Percentiles rank a stretch among this genome's conserved stretches.
phyloP scores from a whole-genome alignment of 2,888 invertebrate genomes.

The Hyposoter didymator region DNA sequence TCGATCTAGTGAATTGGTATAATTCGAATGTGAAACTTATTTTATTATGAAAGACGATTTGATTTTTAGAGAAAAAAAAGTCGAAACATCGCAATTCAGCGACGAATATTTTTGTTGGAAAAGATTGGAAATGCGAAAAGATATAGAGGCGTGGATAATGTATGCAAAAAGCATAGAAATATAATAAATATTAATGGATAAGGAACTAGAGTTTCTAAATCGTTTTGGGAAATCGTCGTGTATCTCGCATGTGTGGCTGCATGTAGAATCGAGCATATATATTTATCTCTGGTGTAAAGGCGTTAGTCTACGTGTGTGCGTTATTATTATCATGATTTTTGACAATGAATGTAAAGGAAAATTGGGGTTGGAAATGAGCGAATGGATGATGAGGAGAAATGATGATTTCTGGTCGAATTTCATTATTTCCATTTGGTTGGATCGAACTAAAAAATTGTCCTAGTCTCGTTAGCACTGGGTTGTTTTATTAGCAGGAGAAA shows the following conservation, averaged over 20 bases:
- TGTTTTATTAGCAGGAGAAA: slow-evolving; percentile 1
- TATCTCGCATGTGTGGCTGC: slow-evolving; percentile 80
- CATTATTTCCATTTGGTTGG: slow-evolving; percentile 38
- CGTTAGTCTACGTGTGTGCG: slow-evolving; percentile 77
- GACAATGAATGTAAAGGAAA: slow-evolving; percentile 35
- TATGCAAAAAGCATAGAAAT: background rate
- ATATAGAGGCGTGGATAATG: background rate
- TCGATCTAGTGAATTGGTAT: background rate
- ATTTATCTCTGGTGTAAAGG: slow-evolving; percentile 71
- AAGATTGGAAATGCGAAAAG: slow-evolving; percentile 6
- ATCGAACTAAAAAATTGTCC: slow-evolving; percentile 30
- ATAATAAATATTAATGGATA: slow-evolving; percentile 14
- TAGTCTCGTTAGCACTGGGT: slow-evolving; percentile 12
- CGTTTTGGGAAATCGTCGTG: slow-evolving; percentile 46
- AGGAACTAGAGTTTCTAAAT: slow-evolving; percentile 26
- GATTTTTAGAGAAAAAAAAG: background rate
- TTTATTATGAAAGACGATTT: background rate
- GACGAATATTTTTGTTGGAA: background rate
- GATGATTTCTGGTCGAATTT: background rate
- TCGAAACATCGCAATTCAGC: background rate
- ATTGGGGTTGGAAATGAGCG: slow-evolving; percentile 48
- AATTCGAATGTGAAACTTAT: background rate
- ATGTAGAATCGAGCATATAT: slow-evolving; percentile 74
- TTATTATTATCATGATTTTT: slow-evolving; percentile 47
- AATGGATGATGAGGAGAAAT: slow-evolving; percentile 24